Evolutionary conservation across 2,888 invertebrate genomes (phyloP).

Genomic region (Idaea biselata): DNA sequence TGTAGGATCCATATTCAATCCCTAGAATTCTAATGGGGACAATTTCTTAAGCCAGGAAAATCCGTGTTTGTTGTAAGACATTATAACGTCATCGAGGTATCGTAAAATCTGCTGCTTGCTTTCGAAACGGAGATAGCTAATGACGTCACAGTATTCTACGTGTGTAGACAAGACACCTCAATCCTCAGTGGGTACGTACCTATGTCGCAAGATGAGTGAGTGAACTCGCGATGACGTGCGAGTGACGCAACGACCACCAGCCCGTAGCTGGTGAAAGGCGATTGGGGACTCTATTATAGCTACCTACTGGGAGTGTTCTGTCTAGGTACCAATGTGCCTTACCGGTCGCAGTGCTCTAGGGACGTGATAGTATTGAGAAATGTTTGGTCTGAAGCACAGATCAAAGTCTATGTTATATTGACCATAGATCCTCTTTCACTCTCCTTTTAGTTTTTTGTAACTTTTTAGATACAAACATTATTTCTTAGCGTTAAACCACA

Average conservation of each 20-base stretch:
- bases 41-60: background rate
- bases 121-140: background rate
- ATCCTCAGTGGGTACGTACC: background rate
- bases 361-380: background rate
- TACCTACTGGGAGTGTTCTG: background rate
- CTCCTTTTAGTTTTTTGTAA: too few species aligned
- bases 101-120: background rate
- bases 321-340: background rate
- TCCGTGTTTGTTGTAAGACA: background rate
- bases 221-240: slow-evolving; percentile 26
- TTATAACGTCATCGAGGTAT: background rate
- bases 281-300: background rate
- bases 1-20: too few species aligned
- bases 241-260: slow-evolving; percentile 20
- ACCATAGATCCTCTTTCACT: too few species aligned
- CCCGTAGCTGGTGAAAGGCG: slow-evolving; percentile 28
- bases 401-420: too few species aligned
- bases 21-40: too few species aligned
- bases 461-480: too few species aligned
- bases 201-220: slow-evolving; percentile 24
- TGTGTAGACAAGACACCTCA: background rate
- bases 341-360: background rate
- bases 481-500: too few species aligned
- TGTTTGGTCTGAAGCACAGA: too few species aligned
- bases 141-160: background rate